Percentiles rank a stretch among this genome's conserved stretches.
Conservation (phyloP, 2,797 vertebrate species). For the Thamnophis elegans region DNA sequence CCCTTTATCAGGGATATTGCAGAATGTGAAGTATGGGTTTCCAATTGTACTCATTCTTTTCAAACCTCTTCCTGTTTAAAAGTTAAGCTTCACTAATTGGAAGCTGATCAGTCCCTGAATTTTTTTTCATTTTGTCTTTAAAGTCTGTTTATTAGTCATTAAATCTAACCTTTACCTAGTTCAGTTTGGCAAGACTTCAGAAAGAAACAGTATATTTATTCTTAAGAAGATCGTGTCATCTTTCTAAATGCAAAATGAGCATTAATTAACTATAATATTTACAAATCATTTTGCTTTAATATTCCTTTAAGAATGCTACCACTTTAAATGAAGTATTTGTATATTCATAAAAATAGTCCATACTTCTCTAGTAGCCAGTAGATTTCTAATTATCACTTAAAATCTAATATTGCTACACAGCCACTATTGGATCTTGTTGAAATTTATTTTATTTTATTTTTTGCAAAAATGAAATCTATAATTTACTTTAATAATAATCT, state of each 20-base stretch:
- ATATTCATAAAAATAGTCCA: slow-evolving; percentile 72
- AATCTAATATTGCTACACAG: slow-evolving; percentile 60
- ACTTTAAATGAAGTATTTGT: slow-evolving; percentile 76
- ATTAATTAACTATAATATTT: slow-evolving; percentile 79
- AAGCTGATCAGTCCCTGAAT: slow-evolving; percentile 69
- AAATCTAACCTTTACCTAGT: slow-evolving; percentile 67
- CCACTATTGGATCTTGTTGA: slow-evolving; percentile 60
- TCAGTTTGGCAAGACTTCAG: slow-evolving; percentile 68
- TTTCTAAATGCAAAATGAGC: slow-evolving; percentile 71
- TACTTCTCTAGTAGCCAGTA: slow-evolving; percentile 62
- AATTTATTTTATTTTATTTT: slow-evolving; percentile 43
- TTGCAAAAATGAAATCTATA: slow-evolving; percentile 16
- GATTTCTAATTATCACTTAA: slow-evolving; percentile 71
- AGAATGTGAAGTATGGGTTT: slow-evolving; percentile 80
- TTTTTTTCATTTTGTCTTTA: slow-evolving; percentile 54
- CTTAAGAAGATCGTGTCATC: slow-evolving; percentile 74
- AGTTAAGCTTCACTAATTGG: slow-evolving; percentile 72
- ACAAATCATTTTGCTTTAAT: slow-evolving; percentile 78
- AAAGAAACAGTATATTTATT: slow-evolving; percentile 69
- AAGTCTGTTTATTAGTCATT: slow-evolving; percentile 63
- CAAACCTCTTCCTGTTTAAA: slow-evolving; percentile 81
- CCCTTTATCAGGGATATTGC: slow-evolving; percentile 80
- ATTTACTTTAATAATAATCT: slow-evolving; percentile 51
- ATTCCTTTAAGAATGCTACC: slow-evolving; percentile 72
- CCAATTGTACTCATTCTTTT: slow-evolving; percentile 78